Evolutionary conservation across 2,888 invertebrate species (phyloP), one percentile per base, ranked within the genome.

Genomic region (Eurytoma californica): DNA sequence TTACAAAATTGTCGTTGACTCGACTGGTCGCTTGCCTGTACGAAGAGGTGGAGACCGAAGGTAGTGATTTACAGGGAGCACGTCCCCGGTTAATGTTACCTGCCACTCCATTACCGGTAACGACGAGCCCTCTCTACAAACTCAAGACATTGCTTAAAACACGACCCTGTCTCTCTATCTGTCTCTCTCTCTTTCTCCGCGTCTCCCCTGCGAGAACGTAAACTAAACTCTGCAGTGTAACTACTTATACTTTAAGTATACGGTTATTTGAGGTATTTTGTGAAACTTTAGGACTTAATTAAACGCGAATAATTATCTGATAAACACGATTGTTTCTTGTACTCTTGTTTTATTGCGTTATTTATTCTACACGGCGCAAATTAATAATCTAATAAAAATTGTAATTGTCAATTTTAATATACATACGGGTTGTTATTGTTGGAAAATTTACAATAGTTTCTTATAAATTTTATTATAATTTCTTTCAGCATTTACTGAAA

Each of bases 91-190:
- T 79, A 75, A 79, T 79, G 58, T 75, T 79, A 79, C 75, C 70
- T 73, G 73, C 73, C 79, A 76, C 75, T 75, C 75, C 79, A 80
- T 80, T 80, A 80, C 72, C 72, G 75, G 69, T 79, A 79, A 74
- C 73, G 73, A 79, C 75, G 53, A 73, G 67, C 9, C 39, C n/a
- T 24, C 61, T 53, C 60, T 49, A 53, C 63, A 55, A 74, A 68
- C 61, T 68, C 55, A 61, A 76, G 58, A 55, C 72, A 51, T 63
- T 72, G 72, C 61, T 72, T 58, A 67, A 61, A 75, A 28, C 39
- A 18, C 7, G 14, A 20, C 70, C 53, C 61, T 51, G 14, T 39
- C 51, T 30, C 68, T 68, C 20, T 13, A 12, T 30, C 39, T 30
- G 39, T 61, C 63, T 63, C 39, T 30, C 53, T 61, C 63, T 63